Conservation (phyloP, 2,797 vertebrate genomes). For the Urophycis tenuis region DNA sequence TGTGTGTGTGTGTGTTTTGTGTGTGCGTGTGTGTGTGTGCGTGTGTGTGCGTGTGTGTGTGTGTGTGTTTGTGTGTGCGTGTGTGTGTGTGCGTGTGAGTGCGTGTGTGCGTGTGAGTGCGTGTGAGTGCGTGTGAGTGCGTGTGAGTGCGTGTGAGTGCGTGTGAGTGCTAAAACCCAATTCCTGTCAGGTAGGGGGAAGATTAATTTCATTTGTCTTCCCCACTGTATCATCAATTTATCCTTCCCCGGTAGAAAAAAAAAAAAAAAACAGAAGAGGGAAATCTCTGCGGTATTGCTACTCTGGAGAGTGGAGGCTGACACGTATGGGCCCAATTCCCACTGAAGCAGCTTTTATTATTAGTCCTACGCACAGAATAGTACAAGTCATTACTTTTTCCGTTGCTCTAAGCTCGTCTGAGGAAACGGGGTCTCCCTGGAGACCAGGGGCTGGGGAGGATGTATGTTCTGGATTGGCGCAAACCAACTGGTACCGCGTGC, state of each 20-base stretch:
- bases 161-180: too few species aligned
- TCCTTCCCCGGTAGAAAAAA: constrained; percentile 64
- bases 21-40: not conserved
- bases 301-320: constrained; percentile 74
- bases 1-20: not conserved
- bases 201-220: constrained; percentile 81
- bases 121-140: constrained; percentile 7
- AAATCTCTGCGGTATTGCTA: constrained; percentile 67
- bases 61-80: not conserved
- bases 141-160: not conserved
- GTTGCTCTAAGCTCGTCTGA: constrained; percentile 73
- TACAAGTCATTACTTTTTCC: constrained; percentile 79
- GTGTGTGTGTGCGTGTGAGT: not conserved
- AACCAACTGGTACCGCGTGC: constrained; percentile 60
- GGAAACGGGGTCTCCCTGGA: constrained; percentile 68
- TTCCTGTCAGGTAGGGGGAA: constrained; percentile 67
- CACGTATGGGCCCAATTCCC: constrained; percentile 74
- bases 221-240: constrained; percentile 75
- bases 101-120: not conserved
- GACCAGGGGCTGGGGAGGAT: constrained; percentile 57
- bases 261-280: constrained; percentile 37
- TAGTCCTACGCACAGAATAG: constrained; percentile 66
- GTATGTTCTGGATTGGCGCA: constrained; percentile 68
- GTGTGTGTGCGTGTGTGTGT: not conserved
- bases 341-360: constrained; percentile 78